Percentiles rank a stretch among this genome's conserved stretches.
Evolutionary conservation across 2,113 vertebrate genomes (phyloP).

Genomic region (Bagarius yarrelli): DNA sequence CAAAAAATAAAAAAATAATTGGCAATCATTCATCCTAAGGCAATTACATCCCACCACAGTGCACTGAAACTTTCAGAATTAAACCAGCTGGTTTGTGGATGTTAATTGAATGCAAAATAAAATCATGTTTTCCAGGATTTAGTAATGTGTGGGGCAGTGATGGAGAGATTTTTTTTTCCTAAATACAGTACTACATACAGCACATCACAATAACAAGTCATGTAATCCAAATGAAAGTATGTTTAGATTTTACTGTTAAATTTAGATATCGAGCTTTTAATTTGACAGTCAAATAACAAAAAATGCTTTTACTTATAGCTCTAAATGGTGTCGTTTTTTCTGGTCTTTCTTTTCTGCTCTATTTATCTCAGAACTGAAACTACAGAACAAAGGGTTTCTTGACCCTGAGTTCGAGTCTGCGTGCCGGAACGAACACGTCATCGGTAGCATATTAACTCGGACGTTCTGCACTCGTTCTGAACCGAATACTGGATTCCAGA

Average conservation of each 20-base stretch:
- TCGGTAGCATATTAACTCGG: constrained; percentile 55
- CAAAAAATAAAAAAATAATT: background rate
- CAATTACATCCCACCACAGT: background rate
- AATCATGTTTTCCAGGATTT: background rate
- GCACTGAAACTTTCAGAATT: background rate
- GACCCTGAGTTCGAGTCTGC: constrained; percentile 43
- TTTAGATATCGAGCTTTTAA: background rate
- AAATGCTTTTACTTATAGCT: background rate
- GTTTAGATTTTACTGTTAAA: background rate
- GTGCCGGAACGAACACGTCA: constrained; percentile 53
- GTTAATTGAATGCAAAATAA: background rate
- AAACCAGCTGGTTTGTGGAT: constrained; percentile 3
- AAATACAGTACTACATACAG: no score
- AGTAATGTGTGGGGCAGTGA: background rate
- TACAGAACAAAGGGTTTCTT: constrained; percentile 64
- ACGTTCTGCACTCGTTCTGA: constrained; percentile 54
- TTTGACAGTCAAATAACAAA: background rate
- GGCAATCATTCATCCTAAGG: constrained; percentile 14
- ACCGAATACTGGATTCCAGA: constrained; percentile 37
- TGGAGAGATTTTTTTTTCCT: background rate
- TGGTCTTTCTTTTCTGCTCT: constrained; percentile 46
- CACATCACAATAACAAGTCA: background rate
- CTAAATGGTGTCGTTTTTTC: background rate
- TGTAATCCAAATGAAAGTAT: no score
- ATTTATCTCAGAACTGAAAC: constrained; percentile 57